Evolutionary conservation across 2,797 vertebrate genomes (phyloP).

Genomic region (Choloepus didactylus): DNA sequence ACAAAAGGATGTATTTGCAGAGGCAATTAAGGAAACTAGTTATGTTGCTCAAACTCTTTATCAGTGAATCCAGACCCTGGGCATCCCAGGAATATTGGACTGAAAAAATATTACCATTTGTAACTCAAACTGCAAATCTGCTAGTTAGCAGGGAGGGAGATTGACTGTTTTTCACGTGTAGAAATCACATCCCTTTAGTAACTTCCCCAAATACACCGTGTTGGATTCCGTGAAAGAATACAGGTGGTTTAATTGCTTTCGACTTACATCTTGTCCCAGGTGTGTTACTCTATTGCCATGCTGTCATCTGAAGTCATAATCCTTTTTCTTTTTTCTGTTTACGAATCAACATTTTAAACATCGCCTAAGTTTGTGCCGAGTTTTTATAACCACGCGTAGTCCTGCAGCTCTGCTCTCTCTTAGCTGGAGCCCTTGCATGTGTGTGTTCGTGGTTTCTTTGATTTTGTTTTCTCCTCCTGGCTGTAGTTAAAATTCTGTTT

Average conservation of each 20-base stretch:
- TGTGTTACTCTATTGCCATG: conserved; percentile 7
- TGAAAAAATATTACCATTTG: conserved; percentile 42
- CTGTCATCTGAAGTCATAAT: background rate
- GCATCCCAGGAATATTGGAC: background rate
- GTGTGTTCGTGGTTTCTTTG: conserved; percentile 11
- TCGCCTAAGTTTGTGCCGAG: background rate
- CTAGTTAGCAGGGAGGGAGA: background rate
- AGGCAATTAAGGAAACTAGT: background rate
- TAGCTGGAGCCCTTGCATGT: conserved; percentile 78
- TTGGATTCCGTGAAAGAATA: background rate
- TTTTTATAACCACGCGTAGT: conserved; percentile 45
- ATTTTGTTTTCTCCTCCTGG: background rate
- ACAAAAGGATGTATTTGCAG: background rate
- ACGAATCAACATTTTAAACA: conserved; percentile 62
- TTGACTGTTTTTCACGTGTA: background rate
- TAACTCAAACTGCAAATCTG: background rate
- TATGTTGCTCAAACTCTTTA: background rate
- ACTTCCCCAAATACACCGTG: background rate
- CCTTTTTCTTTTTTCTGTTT: conserved; percentile 43
- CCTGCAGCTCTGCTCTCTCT: conserved; percentile 52
- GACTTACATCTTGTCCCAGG: background rate
- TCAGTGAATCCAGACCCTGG: background rate
- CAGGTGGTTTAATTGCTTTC: background rate
- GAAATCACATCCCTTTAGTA: background rate
- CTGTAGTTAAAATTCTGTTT: background rate